These are phyloP conservation scores for Condylura cristata DNA, from an alignment of 2,113 vertebrate genomes.

Conservation along the genomic window DNA sequence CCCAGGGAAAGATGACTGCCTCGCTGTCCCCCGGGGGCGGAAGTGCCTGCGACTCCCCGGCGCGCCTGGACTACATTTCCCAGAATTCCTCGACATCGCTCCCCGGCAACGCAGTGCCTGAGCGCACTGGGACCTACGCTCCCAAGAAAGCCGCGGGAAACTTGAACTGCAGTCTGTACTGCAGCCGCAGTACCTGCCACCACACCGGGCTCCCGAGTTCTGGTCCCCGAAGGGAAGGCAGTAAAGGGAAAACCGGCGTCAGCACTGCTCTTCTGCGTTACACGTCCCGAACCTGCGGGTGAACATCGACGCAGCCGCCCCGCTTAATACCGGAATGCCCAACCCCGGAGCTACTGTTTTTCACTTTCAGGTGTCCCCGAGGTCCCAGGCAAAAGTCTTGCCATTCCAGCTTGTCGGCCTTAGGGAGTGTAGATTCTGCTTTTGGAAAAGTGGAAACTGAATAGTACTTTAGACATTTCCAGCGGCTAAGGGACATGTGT, in stretches of 20 bases:
- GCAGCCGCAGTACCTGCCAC: accelerated
- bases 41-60: background rate
- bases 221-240: background rate
- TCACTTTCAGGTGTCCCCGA: background rate
- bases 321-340: background rate
- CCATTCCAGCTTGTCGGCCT: background rate
- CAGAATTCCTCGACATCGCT: background rate
- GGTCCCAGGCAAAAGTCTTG: background rate
- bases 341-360: background rate
- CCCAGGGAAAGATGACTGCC: background rate
- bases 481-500: background rate
- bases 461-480: background rate
- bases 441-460: background rate
- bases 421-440: background rate
- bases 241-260: background rate
- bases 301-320: background rate
- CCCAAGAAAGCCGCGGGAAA: background rate
- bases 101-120: background rate
- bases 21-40: background rate
- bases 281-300: accelerated
- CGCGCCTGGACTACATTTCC: conserved; percentile 36
- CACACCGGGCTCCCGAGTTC: background rate
- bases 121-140: background rate
- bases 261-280: accelerated
- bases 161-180: accelerated